Conservation (phyloP, 2,797 vertebrate species). For the Spatula versicolor region DNA sequence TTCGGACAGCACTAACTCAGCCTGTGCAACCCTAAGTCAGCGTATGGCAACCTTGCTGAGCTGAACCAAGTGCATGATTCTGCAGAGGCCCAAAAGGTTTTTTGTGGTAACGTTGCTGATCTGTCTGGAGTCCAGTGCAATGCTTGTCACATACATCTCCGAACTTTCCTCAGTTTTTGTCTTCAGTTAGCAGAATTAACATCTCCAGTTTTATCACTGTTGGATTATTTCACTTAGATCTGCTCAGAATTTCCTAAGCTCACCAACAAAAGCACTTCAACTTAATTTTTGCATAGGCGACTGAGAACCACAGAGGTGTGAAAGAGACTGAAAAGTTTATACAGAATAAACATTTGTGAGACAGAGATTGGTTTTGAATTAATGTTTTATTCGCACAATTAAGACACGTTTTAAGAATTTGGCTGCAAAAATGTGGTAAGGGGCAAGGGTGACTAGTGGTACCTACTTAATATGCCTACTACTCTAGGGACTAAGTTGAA, state of each 20-base stretch:
- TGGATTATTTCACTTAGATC: neutral
- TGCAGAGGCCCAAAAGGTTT: neutral
- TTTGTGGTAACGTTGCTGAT: neutral
- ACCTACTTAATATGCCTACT: neutral
- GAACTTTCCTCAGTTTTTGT: neutral
- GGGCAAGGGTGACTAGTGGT: neutral
- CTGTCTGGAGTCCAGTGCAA: rapidly evolving
- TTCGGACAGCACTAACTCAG: neutral
- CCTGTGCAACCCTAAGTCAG: neutral
- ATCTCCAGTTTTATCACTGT: neutral
- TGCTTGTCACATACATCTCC: neutral
- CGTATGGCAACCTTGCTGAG: neutral
- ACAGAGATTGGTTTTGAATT: constrained; percentile 2
- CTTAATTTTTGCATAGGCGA: neutral
- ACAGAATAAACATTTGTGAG: neutral
- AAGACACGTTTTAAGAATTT: neutral
- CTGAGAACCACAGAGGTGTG: neutral
- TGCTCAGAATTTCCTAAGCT: neutral
- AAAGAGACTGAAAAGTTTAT: neutral
- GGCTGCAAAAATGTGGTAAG: neutral
- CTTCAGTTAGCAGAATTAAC: neutral
- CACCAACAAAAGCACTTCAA: neutral
- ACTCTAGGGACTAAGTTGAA: neutral
- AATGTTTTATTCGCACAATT: constrained; percentile 56
- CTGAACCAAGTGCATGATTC: rapidly evolving